phyloP scores from a whole-genome alignment of 1,140 invertebrate species.

The Zaprionus nigranus region DNA sequence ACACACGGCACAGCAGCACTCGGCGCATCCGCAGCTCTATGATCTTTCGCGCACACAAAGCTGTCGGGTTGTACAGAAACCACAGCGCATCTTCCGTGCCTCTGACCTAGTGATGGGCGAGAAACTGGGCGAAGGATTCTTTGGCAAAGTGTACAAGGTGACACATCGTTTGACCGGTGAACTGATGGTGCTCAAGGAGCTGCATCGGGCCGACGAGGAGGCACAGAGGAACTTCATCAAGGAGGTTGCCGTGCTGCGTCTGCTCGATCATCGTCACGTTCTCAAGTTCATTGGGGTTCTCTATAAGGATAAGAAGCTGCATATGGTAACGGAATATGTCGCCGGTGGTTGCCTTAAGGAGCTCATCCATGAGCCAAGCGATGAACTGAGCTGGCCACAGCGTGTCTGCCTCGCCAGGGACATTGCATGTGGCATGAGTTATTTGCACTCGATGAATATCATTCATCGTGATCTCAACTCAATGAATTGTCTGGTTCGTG shows the following conservation, averaged over 20 bases:
- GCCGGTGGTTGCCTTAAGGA: conserved; percentile 95
- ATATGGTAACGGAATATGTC: conserved; percentile 96
- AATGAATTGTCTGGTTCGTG: conserved; percentile 96
- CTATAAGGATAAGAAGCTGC: conserved; percentile 96
- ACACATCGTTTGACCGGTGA: conserved; percentile 95
- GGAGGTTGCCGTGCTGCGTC: conserved; percentile 95
- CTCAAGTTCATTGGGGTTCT: conserved; percentile 96
- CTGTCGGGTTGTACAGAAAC: conserved; percentile 91
- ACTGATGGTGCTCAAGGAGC: conserved; percentile 97
- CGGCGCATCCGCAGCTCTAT: conserved; percentile 84
- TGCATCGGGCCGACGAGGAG: conserved; percentile 96
- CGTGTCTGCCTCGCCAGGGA: conserved; percentile 94
- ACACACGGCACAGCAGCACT: conserved; percentile 70
- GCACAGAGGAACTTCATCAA: conserved; percentile 97
- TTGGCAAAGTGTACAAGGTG: conserved; percentile 96
- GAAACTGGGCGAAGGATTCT: conserved; percentile 96
- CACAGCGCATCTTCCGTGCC: conserved; percentile 93
- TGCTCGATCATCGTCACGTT: conserved; percentile 95
- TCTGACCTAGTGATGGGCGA: conserved; percentile 94
- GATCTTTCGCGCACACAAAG: conserved; percentile 94
- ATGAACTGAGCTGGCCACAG: conserved; percentile 91
- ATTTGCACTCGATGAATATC: conserved; percentile 96
- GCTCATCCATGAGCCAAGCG: conserved; percentile 87
- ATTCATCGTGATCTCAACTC: conserved; percentile 98
- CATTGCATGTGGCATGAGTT: conserved; percentile 96